A percentile compares a stretch with the other conserved stretches of the same genome.
Evolutionary conservation across 2,888 invertebrate species (phyloP).

Genomic region (Megaustenia siamemsis): DNA sequence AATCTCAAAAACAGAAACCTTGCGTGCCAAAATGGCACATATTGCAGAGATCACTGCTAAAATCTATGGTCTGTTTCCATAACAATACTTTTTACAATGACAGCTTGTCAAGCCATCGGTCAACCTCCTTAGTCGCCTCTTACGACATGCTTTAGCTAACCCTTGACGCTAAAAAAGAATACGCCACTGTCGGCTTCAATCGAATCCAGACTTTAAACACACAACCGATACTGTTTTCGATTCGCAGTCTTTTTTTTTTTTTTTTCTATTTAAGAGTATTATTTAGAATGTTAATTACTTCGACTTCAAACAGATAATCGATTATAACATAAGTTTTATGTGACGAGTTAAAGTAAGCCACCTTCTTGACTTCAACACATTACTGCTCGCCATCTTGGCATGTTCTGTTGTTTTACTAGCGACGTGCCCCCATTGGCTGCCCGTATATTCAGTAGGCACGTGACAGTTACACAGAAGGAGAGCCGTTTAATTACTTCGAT

Average conservation of each 20-base stretch:
- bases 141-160: too few relatives aligned
- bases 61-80: too few relatives aligned
- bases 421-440: constrained; percentile 10
- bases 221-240: not conserved
- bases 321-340: constrained; percentile 31
- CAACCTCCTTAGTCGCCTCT: too few relatives aligned
- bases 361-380: constrained; percentile 15
- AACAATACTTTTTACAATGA: too few relatives aligned
- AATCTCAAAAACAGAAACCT: too few relatives aligned
- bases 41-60: too few relatives aligned
- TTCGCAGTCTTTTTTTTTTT: not conserved
- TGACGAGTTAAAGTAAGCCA: not conserved
- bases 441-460: constrained; percentile 38
- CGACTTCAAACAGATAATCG: constrained; percentile 15
- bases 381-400: constrained; percentile 6
- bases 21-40: too few relatives aligned
- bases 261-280: not conserved
- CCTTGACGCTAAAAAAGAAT: too few relatives aligned
- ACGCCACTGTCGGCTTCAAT: not conserved
- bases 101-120: too few relatives aligned
- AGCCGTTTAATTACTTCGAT: constrained; percentile 38
- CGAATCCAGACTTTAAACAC: not conserved
- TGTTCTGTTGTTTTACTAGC: constrained; percentile 31
- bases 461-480: constrained; percentile 21
- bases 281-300: constrained; percentile 33